Percentiles rank a stretch among this genome's conserved stretches.
phyloP scores from a whole-genome alignment of 2,888 invertebrate genomes.

The Pomacea canaliculata region DNA sequence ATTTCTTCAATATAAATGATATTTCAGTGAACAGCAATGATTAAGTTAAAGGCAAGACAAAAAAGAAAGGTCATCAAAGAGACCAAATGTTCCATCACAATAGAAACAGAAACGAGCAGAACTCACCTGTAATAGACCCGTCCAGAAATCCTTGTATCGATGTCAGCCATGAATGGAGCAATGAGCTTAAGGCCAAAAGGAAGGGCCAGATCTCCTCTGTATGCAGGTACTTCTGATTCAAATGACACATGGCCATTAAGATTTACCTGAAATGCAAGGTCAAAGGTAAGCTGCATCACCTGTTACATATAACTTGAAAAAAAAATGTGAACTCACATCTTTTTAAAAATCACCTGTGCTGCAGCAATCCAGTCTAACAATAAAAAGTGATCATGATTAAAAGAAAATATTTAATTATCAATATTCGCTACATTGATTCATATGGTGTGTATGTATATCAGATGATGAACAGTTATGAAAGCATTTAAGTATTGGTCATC shows the following conservation, averaged over 20 bases:
- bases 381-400: background rate
- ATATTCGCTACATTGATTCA: too few relatives aligned
- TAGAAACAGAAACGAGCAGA: too few relatives aligned
- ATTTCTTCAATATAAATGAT: too few relatives aligned
- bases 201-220: conserved; percentile 84
- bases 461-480: too few relatives aligned
- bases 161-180: conserved; percentile 90
- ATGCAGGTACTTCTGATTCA: conserved; percentile 86
- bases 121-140: conserved; percentile 78
- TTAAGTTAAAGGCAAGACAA: too few relatives aligned
- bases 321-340: background rate
- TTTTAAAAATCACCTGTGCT: background rate
- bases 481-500: too few relatives aligned
- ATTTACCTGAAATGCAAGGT: conserved; percentile 80
- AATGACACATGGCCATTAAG: conserved; percentile 91
- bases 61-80: too few relatives aligned
- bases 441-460: too few relatives aligned
- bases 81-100: too few relatives aligned
- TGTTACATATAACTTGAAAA: background rate
- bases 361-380: background rate
- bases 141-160: conserved; percentile 84
- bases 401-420: background rate
- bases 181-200: conserved; percentile 81
- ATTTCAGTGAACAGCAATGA: too few relatives aligned
- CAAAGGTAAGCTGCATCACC: background rate